Percentiles rank a stretch among this genome's conserved stretches.
These are phyloP conservation scores for Lanius collurio DNA, from an alignment of 2,113 vertebrate species.

Conservation along the genomic window DNA sequence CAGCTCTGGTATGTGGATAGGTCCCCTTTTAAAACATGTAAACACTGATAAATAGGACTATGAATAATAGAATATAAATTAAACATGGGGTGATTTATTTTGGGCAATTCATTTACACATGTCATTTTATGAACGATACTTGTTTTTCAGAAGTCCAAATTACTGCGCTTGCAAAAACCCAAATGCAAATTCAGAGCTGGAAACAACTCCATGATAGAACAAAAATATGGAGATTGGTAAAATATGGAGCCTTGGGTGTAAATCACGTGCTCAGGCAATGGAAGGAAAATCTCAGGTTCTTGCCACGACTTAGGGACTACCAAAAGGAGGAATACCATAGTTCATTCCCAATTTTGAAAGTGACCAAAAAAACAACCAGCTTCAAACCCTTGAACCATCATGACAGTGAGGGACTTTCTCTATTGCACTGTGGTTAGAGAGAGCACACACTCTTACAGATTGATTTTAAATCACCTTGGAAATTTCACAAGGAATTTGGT, in stretches of 20 bases:
- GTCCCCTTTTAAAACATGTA: background rate
- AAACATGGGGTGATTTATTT: background rate
- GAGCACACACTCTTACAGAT: background rate
- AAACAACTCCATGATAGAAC: background rate
- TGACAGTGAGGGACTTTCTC: background rate
- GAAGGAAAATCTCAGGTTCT: background rate
- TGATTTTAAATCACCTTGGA: background rate
- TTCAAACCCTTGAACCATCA: background rate
- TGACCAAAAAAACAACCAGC: background rate
- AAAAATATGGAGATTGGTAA: background rate
- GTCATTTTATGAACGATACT: background rate
- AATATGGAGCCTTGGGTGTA: background rate
- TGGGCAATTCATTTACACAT: background rate
- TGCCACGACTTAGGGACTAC: background rate
- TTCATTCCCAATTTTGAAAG: background rate
- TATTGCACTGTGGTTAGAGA: background rate
- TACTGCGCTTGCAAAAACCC: background rate
- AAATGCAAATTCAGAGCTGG: background rate
- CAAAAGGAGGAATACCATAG: fast-evolving
- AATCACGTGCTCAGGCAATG: background rate
- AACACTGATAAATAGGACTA: background rate
- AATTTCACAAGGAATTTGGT: background rate
- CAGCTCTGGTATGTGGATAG: background rate
- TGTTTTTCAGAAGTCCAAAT: background rate
- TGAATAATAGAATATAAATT: background rate